Conservation (phyloP, 2,797 vertebrate species). For the Phrynocephalus vlangalii region DNA sequence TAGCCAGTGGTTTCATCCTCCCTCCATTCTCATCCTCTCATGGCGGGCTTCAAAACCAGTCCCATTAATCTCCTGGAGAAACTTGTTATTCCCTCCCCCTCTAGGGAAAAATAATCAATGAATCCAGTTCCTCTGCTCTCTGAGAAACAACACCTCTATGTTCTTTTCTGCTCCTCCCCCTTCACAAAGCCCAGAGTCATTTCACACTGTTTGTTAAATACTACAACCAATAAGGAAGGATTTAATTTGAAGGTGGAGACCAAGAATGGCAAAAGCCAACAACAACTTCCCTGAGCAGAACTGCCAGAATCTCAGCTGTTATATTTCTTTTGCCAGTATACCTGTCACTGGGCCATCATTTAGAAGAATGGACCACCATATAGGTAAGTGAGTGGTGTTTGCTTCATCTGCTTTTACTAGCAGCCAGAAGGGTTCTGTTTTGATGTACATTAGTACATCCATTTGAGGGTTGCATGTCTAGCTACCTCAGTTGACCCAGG, state of each 20-base stretch:
- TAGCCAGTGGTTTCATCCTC: background rate
- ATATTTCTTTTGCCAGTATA: background rate
- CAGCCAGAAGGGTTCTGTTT: background rate
- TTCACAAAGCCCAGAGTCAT: background rate
- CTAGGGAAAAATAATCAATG: background rate
- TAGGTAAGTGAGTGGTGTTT: background rate
- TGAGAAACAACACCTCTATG: background rate
- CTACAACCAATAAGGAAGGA: background rate
- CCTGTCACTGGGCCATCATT: background rate
- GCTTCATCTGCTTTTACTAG: background rate
- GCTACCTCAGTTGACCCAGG: too few relatives aligned
- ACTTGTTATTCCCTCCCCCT: background rate
- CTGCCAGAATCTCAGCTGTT: background rate
- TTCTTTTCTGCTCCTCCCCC: background rate
- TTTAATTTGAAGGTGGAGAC: background rate
- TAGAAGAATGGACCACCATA: background rate
- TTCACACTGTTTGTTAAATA: background rate
- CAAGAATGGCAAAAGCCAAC: background rate
- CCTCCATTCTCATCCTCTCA: background rate
- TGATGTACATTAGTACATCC: background rate
- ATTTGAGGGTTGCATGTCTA: background rate
- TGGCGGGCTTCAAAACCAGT: background rate
- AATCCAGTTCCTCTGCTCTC: background rate
- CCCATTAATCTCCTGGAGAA: background rate
- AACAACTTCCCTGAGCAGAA: background rate